Base-by-base conservation (phyloP, 2,113 vertebrate species). In the Scartelaos histophorus region DNA sequence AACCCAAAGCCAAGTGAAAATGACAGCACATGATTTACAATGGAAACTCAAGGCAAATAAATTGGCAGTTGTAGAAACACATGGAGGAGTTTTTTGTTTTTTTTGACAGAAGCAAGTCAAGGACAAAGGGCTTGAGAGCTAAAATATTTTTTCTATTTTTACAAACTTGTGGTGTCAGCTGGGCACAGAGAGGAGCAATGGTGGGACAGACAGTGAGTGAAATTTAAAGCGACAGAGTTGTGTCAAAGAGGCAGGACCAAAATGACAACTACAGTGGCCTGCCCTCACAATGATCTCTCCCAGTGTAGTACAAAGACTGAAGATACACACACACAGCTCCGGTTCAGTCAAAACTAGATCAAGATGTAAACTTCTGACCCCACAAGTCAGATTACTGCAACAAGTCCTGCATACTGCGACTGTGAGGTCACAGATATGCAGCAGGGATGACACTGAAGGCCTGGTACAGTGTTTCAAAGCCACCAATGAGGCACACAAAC, bases 141-240 rank as follows among this genome's bases (percentile, higher is more conserved):
- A 81, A 79, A 79, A 54, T 73, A 61, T 89, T 90, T 88, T 76
- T 71, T 89, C 92, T 83, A 90, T 89, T 70, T 85, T 90, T 88
- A 71, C 61, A 47, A 82, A 80, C 77, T 79, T 81, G 1, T 69
- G 85, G 86, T 87, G 86, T 46, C 85, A 85, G 86, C 88, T 86
- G 85, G 88, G 79, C 82, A 65, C 57, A 67, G 65, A 75, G 69
- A 79, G 70, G 46, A 69, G 71, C 80, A 73, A 67, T 60, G 60
- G 75, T 34, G 51, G 49, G 83, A 80, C 70, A 73, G 56, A 49
- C 56, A 68, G 66, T 22, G 64, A 82, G 66, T 70, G 70, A 76
- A 78, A 91, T 88, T 90, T 88, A 87, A 91, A 90, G 91, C 74
- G 90, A 89, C 90, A 93, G 88, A 82, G 81, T 79, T 86, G 87